Conservation (phyloP, 2,888 invertebrate genomes). For the Bedellia somnulentella region DNA sequence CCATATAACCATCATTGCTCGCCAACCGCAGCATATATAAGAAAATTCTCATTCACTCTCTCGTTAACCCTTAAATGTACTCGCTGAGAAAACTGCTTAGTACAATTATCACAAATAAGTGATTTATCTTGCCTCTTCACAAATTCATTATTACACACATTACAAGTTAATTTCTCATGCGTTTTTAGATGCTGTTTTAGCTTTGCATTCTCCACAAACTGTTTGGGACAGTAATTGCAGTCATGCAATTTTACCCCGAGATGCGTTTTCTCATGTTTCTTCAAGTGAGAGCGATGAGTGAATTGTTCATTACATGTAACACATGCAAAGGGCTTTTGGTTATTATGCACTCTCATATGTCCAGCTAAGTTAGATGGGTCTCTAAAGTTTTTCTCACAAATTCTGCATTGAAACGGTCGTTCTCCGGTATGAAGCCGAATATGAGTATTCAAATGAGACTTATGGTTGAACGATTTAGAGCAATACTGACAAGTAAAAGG, state of each 20-base stretch:
- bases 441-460: conserved; percentile 1
- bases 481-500: conserved; percentile 13
- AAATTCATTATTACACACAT: conserved; percentile 1
- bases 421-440: conserved; percentile 1
- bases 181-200: conserved; percentile 1
- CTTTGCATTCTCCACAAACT: background rate
- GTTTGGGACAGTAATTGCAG: conserved; percentile 1
- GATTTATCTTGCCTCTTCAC: background rate
- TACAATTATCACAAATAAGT: conserved; percentile 1
- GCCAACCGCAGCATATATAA: background rate
- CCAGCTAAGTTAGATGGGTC: conserved; percentile 4
- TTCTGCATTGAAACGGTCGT: conserved; percentile 1
- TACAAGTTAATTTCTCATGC: background rate
- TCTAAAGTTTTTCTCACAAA: conserved; percentile 3
- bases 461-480: conserved; percentile 4
- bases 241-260: background rate
- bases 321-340: conserved; percentile 3
- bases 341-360: conserved; percentile 5
- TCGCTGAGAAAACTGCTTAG: conserved; percentile 1
- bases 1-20: background rate
- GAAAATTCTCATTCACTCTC: background rate
- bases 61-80: conserved; percentile 1
- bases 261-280: conserved; percentile 2
- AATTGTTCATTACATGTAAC: conserved; percentile 1
- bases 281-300: conserved; percentile 1